Evolutionary conservation across 2,797 vertebrate species (phyloP).

Genomic region (Chromis chromis): DNA sequence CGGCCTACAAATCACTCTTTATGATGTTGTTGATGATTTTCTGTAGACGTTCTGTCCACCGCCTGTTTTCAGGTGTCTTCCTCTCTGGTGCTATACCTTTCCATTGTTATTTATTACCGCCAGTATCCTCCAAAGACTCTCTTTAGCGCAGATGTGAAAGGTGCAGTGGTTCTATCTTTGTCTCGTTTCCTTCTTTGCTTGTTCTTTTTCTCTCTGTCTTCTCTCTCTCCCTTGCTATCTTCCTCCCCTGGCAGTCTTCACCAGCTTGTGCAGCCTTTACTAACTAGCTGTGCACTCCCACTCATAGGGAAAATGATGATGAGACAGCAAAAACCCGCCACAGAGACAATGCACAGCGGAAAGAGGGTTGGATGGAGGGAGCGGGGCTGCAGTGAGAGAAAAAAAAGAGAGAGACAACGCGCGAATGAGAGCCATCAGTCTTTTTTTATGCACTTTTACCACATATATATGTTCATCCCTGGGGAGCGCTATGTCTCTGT

Average conservation of each 20-base stretch:
- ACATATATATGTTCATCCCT: constrained; percentile 72
- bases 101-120: constrained; percentile 73
- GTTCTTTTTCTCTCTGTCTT: constrained; percentile 10
- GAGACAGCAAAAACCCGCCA: constrained; percentile 77
- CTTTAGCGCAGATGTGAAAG: constrained; percentile 76
- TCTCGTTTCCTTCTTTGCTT: constrained; percentile 43
- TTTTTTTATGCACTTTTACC: constrained; percentile 74
- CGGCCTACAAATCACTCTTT: neutral
- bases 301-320: constrained; percentile 79
- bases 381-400: constrained; percentile 32
- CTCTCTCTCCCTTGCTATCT: constrained; percentile 24
- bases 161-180: constrained; percentile 73
- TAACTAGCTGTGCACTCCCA: constrained; percentile 77
- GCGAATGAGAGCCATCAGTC: constrained; percentile 75
- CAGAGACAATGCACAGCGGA: constrained; percentile 65
- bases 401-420: constrained; percentile 35
- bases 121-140: constrained; percentile 72
- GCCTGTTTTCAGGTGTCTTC: constrained; percentile 47
- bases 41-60: constrained; percentile 34
- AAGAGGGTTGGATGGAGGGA: constrained; percentile 26
- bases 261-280: constrained; percentile 67
- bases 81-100: constrained; percentile 22
- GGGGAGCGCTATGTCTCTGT: constrained; percentile 64
- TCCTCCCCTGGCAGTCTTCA: constrained; percentile 59
- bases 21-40: constrained; percentile 12